Evolutionary conservation across 2,113 vertebrate species (phyloP), one percentile per base, ranked within the genome.

Genomic region (Tetrax tetrax): DNA sequence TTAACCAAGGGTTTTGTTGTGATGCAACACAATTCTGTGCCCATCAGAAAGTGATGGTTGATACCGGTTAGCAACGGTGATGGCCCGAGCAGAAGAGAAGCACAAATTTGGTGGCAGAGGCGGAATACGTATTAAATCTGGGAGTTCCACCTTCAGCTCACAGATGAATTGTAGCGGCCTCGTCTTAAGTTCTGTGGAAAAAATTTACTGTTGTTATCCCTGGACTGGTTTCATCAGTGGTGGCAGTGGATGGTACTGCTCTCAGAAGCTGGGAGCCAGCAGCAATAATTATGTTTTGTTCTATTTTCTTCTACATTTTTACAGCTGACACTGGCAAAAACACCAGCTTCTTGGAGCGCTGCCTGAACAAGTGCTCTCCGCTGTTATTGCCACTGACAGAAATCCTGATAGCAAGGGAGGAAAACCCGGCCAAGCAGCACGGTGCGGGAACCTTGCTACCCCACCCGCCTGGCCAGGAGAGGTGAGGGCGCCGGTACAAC

Each of bases 61-160:
- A 4, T 10, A 17, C 2, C 43, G n/a, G 51, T 16, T 8, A 16
- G 89, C 72, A 59, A 5, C 7, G 35, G 66, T 9, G 2, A 1
- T 4, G 5, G 17, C 25, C 63, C 4, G 38, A 77, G 94, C 54
- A 48, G 53, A 37, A 79, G 20, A 65, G 76, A 31, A 63, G 43
- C 3, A 1, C 1, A 1, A 28, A 24, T 53, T 22, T 6, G 38
- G 12, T 65, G 81, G 28, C 74, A 90, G 18, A 71, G 50, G n/a
- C 23, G 5, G 51, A n/a, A 43, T 8, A 0, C 1, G 0, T 4
- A 8, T 31, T 45, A 29, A 29, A 23, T n/a, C 38, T 79, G 59
- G 22, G 87, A 53, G 22, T 59, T 85, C 60, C 19, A 7, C 54
- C 80, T 82, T 61, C 81, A 83, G 81, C 82, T 83, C 41, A 22